A percentile compares a stretch with the other conserved stretches of the same genome.
phyloP scores from a whole-genome alignment of 2,888 invertebrate species.

The Craniophora ligustri region DNA sequence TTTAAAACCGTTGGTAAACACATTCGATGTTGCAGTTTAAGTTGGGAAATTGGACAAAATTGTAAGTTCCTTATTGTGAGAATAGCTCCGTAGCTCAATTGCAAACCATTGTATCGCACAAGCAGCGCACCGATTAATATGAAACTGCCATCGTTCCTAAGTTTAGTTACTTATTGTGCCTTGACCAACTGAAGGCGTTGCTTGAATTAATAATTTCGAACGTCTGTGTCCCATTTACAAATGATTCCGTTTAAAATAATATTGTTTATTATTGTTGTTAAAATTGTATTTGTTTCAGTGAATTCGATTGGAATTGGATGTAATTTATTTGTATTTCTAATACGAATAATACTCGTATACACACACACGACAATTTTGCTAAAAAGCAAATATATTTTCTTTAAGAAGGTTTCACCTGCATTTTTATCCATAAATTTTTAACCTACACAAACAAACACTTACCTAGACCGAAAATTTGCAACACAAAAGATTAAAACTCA shows the following conservation, averaged over 20 bases:
- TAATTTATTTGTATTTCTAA: too few species aligned
- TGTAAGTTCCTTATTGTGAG: constrained; percentile 28
- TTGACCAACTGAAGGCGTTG: constrained; percentile 35
- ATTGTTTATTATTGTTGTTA: constrained; percentile 5
- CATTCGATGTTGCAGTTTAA: constrained; percentile 33
- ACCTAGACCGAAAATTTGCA: too few species aligned
- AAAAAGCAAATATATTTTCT: too few species aligned
- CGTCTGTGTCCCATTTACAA: constrained; percentile 21
- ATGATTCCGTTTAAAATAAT: constrained; percentile 30
- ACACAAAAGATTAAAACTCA: too few species aligned
- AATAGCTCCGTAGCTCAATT: constrained; percentile 21
- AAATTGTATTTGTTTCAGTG: constrained; percentile 20
- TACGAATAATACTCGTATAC: too few species aligned
- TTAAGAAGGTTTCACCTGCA: too few species aligned
- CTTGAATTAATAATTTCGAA: constrained; percentile 31
- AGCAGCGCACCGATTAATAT: constrained; percentile 43
- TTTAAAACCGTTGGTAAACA: constrained; percentile 41
- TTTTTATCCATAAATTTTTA: background rate
- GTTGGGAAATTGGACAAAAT: constrained; percentile 40
- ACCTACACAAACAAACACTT: too few species aligned
- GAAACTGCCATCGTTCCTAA: constrained; percentile 42
- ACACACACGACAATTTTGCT: too few species aligned
- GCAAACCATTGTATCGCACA: constrained; percentile 40
- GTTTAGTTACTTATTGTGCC: constrained; percentile 42
- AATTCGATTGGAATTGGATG: constrained; percentile 9